phyloP scores from a whole-genome alignment of 2,888 invertebrate genomes.

The Perizoma affinitatum region DNA sequence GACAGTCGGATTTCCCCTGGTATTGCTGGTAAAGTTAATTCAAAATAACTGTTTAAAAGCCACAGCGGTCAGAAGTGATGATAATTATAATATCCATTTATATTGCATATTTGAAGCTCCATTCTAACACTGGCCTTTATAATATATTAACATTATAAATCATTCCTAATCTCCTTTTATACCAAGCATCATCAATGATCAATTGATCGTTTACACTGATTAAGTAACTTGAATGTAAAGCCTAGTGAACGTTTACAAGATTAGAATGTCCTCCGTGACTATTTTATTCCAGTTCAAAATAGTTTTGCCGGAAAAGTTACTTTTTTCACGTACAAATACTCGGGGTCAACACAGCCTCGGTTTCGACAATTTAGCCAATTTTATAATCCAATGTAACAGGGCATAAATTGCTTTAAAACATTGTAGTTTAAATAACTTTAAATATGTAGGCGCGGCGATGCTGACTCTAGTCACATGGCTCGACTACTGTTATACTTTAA shows the following conservation, averaged over 20 bases:
- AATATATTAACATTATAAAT: slow-evolving; percentile 5
- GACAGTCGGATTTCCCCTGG: too few relatives aligned
- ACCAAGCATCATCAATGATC: slow-evolving; percentile 7
- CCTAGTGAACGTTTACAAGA: slow-evolving; percentile 6
- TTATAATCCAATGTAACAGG: slow-evolving; percentile 54
- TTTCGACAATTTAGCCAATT: slow-evolving; percentile 54
- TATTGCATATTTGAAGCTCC: too few relatives aligned
- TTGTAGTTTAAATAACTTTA: slow-evolving; percentile 47
- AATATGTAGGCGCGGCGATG: slow-evolving; percentile 57
- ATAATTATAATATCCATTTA: too few relatives aligned
- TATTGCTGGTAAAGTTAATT: too few relatives aligned
- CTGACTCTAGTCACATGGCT: slow-evolving; percentile 43
- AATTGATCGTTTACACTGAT: slow-evolving; percentile 11
- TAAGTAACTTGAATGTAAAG: slow-evolving; percentile 10
- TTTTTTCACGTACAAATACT: slow-evolving; percentile 19
- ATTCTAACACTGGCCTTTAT: not conserved
- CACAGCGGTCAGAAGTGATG: too few relatives aligned
- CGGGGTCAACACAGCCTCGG: slow-evolving; percentile 49
- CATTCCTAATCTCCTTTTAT: slow-evolving; percentile 1
- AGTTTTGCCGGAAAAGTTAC: not conserved
- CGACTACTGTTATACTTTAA: slow-evolving; percentile 18
- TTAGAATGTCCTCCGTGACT: slow-evolving; percentile 13
- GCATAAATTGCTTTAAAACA: slow-evolving; percentile 42
- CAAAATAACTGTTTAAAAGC: too few relatives aligned
- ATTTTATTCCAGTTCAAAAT: slow-evolving; percentile 6